Conservation (phyloP, 2,113 vertebrate species). For the Anarhynchus alexandrinus region DNA sequence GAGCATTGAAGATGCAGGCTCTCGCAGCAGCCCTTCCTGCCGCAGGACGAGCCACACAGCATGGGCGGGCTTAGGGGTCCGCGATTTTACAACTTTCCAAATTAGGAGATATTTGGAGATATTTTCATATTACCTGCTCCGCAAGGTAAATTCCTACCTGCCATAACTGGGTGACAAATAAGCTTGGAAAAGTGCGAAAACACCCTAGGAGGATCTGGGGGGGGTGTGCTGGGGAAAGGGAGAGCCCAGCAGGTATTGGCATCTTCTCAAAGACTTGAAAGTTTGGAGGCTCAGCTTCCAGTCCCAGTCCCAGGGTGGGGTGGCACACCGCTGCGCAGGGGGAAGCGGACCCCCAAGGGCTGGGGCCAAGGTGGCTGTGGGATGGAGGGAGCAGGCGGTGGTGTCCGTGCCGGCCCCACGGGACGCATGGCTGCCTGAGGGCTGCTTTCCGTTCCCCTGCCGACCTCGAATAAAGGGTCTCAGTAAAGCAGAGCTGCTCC, state of each 20-base stretch:
- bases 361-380: too few relatives aligned
- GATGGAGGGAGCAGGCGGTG: too few relatives aligned
- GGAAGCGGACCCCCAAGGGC: too few relatives aligned
- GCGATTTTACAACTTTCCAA: not conserved
- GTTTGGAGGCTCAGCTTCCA: too few relatives aligned
- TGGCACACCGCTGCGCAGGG: too few relatives aligned
- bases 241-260: too few relatives aligned
- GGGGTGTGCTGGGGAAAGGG: too few relatives aligned
- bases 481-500: not conserved
- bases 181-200: not conserved
- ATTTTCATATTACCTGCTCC: not conserved
- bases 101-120: not conserved
- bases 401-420: too few relatives aligned
- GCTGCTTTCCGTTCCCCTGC: too few relatives aligned
- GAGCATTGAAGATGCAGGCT: not conserved
- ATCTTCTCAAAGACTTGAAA: too few relatives aligned
- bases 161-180: fast-evolving
- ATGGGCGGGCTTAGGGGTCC: fast-evolving
- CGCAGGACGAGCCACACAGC: not conserved
- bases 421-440: too few relatives aligned
- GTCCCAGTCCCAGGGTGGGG: too few relatives aligned
- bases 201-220: not conserved
- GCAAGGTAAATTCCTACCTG: not conserved
- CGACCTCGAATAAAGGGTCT: not conserved
- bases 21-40: not conserved